phyloP scores from a whole-genome alignment of 2,888 invertebrate genomes.

The Ypsolopha scabrella region DNA sequence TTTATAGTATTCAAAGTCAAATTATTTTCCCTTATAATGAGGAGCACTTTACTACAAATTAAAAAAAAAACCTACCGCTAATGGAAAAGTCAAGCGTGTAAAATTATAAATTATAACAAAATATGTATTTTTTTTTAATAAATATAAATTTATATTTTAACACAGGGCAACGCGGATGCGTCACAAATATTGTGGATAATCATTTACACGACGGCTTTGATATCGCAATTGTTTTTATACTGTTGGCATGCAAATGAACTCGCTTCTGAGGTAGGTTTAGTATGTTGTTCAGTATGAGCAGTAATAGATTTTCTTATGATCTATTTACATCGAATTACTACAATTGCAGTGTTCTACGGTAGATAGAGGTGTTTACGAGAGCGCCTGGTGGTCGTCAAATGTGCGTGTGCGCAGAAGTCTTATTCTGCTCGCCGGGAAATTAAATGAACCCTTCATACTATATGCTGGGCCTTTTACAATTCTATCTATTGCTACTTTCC shows the following conservation, averaged over 20 bases:
- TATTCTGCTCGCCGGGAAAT: constrained; percentile 31
- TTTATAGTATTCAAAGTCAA: too few relatives aligned
- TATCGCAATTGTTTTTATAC: constrained; percentile 37
- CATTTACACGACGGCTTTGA: constrained; percentile 29
- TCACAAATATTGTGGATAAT: constrained; percentile 37
- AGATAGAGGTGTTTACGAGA: constrained; percentile 29
- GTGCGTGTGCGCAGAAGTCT: constrained; percentile 20
- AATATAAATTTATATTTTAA: not conserved
- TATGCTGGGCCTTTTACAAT: constrained; percentile 36
- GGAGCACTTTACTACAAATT: too few relatives aligned
- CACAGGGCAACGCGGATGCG: constrained; percentile 25
- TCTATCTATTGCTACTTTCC: constrained; percentile 36
- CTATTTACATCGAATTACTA: not conserved
- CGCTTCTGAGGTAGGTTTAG: constrained; percentile 22
- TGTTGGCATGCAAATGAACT: constrained; percentile 52
- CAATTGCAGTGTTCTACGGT: constrained; percentile 24
- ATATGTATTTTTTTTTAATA: too few relatives aligned
- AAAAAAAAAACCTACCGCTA: too few relatives aligned
- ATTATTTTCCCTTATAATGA: too few relatives aligned
- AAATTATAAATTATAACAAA: too few relatives aligned
- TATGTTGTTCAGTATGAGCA: constrained; percentile 1
- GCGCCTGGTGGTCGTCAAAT: constrained; percentile 41
- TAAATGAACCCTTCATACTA: constrained; percentile 22
- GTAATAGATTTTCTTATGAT: not conserved
- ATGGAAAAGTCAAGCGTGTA: too few relatives aligned